Percentiles rank a stretch among this genome's conserved stretches.
Evolutionary conservation across 2,797 vertebrate species (phyloP).

Genomic region (Myiotriccus ornatus): DNA sequence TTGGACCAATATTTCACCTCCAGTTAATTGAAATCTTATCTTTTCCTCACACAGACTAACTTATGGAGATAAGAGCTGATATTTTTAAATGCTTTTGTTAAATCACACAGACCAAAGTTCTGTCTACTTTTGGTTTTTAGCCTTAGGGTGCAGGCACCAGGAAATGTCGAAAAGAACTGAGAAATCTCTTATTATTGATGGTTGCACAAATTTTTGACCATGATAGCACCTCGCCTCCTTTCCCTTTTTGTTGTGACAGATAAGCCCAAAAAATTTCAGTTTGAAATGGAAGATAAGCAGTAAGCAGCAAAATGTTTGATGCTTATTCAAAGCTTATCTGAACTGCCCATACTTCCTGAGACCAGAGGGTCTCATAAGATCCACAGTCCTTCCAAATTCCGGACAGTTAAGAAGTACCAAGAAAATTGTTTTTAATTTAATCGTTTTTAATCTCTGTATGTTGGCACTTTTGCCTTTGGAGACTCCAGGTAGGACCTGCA

Average conservation of each 20-base stretch:
- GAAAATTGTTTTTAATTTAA: background rate
- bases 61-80: background rate
- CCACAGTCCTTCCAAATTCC: background rate
- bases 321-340: conserved; percentile 24
- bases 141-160: background rate
- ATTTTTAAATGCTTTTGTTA: background rate
- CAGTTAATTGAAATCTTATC: background rate
- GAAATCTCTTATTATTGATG: background rate
- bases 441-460: background rate
- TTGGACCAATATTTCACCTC: background rate
- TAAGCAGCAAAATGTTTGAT: background rate
- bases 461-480: background rate
- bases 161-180: background rate
- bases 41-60: background rate
- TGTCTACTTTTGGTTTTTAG: background rate
- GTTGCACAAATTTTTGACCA: background rate
- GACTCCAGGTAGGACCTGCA: background rate
- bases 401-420: background rate
- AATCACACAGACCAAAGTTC: background rate
- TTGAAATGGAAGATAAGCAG: background rate
- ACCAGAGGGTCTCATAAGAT: background rate
- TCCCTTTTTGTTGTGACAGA: background rate
- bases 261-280: background rate
- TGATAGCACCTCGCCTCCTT: background rate
- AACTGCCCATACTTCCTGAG: background rate